phyloP scores from a whole-genome alignment of 1,140 invertebrate genomes.

The Galendromus occidentalis region DNA sequence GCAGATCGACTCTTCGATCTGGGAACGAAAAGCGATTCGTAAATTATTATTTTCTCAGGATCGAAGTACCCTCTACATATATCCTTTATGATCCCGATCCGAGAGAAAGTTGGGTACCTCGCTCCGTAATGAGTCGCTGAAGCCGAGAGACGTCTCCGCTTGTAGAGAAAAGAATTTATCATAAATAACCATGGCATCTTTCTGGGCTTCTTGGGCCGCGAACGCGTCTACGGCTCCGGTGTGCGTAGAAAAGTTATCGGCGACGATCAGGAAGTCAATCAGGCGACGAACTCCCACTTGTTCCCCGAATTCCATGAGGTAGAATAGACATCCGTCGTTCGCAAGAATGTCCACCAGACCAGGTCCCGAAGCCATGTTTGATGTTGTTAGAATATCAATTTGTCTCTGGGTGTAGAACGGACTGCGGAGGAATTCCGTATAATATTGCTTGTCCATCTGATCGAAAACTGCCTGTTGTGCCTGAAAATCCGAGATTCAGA shows the following conservation, averaged over 20 bases:
- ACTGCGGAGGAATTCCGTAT: neutral
- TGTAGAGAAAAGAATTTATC: neutral
- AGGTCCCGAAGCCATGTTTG: neutral
- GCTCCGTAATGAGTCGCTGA: neutral
- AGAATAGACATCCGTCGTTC: neutral
- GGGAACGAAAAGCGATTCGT: neutral
- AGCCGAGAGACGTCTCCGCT: neutral
- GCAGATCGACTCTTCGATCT: slow-evolving; percentile 2
- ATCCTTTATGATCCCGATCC: too few relatives aligned
- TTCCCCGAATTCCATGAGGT: slow-evolving; percentile 4
- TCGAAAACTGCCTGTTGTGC: neutral
- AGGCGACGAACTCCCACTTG: neutral
- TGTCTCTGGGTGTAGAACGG: slow-evolving; percentile 4
- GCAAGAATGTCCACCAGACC: neutral
- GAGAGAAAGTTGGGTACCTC: neutral
- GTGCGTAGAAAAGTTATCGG: neutral
- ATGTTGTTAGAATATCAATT: neutral
- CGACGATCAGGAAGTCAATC: slow-evolving; percentile 2
- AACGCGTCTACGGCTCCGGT: neutral
- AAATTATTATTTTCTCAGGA: neutral
- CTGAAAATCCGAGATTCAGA: neutral
- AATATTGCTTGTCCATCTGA: neutral
- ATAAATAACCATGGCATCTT: slow-evolving; percentile 7
- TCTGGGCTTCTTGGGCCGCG: neutral
- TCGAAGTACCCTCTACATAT: neutral